Evolutionary conservation across 1,140 invertebrate species (phyloP).

Genomic region (Coboldia fuscipes): DNA sequence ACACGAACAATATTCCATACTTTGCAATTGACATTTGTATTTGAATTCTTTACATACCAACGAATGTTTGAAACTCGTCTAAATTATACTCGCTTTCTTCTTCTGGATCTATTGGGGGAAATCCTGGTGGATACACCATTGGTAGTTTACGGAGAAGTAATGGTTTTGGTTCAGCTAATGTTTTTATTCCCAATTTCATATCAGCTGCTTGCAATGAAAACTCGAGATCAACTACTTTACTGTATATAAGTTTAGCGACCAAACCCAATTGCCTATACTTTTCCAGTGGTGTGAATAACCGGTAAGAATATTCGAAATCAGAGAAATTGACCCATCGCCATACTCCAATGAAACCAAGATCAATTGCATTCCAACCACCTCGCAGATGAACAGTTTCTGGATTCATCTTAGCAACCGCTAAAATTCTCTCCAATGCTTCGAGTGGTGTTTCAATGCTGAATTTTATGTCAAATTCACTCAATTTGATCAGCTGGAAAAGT

Average conservation of each 20-base stretch:
- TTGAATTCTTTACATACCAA: not conserved
- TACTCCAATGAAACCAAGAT: constrained; percentile 48
- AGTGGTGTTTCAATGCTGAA: constrained; percentile 47
- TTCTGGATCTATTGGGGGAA: not conserved
- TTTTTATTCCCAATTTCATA: constrained; percentile 25
- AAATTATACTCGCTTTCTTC: not conserved
- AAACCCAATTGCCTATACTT: constrained; percentile 51
- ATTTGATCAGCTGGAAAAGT: constrained; percentile 28
- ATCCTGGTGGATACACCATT: not conserved
- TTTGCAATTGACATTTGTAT: not conserved
- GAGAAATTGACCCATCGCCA: constrained; percentile 44
- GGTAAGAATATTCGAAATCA: constrained; percentile 55
- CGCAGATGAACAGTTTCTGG: constrained; percentile 34
- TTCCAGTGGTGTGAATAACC: constrained; percentile 48
- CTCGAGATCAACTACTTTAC: constrained; percentile 41
- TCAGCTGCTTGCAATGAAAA: constrained; percentile 37
- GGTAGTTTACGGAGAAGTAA: constrained; percentile 7
- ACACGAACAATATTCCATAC: not conserved
- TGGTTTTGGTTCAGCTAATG: constrained; percentile 26
- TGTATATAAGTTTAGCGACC: constrained; percentile 36
- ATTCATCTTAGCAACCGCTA: constrained; percentile 17
- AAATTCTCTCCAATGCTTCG: constrained; percentile 35
- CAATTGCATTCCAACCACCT: constrained; percentile 46
- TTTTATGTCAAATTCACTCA: constrained; percentile 45
- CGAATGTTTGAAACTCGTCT: constrained; percentile 7